Evolutionary conservation across 2,797 vertebrate genomes (phyloP), one percentile per base, ranked within the genome.

Genomic region (Enteromius afrohamiltoni): DNA sequence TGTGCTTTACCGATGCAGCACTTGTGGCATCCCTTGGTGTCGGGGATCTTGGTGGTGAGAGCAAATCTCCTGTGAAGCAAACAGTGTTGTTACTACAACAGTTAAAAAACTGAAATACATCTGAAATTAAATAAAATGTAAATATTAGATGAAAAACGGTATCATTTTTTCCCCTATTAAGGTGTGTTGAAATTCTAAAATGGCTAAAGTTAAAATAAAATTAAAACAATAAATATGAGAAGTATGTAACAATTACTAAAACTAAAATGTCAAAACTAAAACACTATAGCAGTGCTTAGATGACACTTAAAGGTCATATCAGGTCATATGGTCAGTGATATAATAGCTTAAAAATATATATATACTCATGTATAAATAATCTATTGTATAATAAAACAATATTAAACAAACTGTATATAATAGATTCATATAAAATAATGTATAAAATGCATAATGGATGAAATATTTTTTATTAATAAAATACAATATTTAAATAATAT

Each of bases 21-120:
- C 93, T 98, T 99, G 94, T 99, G 98, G 90, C 98, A 99, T 86
- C 98, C 97, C 93, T 99, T 99, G 86, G 98, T 99, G 89, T 99
- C 98, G 0, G 98, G 97, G 91, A 99, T 99, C 93, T 99, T 99
- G 67, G 97, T 97, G 0, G 98, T 98, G 93, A 99, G 92, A 90
- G 97, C 96, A 75, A 98, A 99, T 85, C 97, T 98, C 94, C 98
- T 99, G 93, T 86, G 73, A 90, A 74, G 91, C 31, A 91, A 81
- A 31, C 9, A 68, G 19, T 37, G 37, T 53, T 51, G 16, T 40
- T 55, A 65, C 13, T 47, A 42, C 0, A 74, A n/a, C 7, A 34
- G 47, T 73, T 34, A 14, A 1, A 31, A 55, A 49, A 29, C 6
- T 17, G 0, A 62, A 26, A 23, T 16, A 26, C 42, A 77, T 40